Evolutionary conservation across 1,140 invertebrate species (phyloP).

Genomic region (Solenopsis fugax): DNA sequence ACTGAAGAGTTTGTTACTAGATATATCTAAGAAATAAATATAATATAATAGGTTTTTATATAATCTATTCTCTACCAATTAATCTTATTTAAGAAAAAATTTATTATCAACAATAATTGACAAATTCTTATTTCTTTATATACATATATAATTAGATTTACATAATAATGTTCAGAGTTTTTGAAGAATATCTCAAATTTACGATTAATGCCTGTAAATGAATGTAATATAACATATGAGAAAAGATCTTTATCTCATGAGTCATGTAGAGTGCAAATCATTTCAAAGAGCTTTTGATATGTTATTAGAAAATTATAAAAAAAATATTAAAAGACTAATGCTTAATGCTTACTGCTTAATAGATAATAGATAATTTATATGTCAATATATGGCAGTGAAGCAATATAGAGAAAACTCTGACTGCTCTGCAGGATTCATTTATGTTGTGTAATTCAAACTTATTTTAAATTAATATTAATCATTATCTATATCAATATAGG

Average conservation of each 20-base stretch:
- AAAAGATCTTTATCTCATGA: background rate
- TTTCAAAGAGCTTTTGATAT: background rate
- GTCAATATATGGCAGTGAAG: background rate
- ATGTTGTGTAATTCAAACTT: background rate
- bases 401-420: background rate
- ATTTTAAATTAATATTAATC: conserved; percentile 23
- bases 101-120: background rate
- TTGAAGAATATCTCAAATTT: conserved; percentile 1
- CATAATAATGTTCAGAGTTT: background rate
- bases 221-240: background rate
- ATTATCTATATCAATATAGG: background rate
- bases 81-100: background rate
- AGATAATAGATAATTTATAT: background rate
- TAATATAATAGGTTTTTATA: background rate
- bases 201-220: background rate
- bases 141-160: background rate
- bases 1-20: background rate
- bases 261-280: background rate
- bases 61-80: background rate
- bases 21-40: background rate
- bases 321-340: background rate
- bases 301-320: background rate
- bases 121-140: background rate
- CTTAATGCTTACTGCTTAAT: background rate
- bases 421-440: background rate